Percentiles rank a stretch among this genome's conserved stretches.
Conservation (phyloP, 2,113 vertebrate genomes). For the Chaetodon auriga region DNA sequence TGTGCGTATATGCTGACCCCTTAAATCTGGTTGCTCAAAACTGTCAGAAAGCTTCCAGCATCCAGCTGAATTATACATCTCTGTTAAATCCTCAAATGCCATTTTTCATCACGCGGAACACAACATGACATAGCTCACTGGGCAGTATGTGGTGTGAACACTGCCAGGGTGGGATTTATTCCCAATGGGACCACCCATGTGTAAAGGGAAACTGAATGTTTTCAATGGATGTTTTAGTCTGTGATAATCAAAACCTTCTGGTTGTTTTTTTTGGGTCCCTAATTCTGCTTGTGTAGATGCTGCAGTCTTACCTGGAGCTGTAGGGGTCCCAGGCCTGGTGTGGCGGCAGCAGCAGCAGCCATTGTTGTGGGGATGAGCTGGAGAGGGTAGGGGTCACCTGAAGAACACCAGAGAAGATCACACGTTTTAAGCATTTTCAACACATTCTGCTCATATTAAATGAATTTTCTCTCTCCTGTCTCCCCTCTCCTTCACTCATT, state of each 20-base stretch:
- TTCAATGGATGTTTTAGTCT: background rate
- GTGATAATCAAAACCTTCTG: background rate
- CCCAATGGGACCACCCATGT: constrained; percentile 10
- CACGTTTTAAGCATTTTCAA: background rate
- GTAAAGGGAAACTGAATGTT: constrained; percentile 12
- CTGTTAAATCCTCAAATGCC: background rate
- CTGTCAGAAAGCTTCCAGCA: background rate
- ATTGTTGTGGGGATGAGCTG: constrained; percentile 99
- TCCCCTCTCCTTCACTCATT: background rate
- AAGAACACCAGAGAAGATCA: constrained; percentile 62
- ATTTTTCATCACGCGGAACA: background rate
- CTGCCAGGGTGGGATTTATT: constrained; percentile 31
- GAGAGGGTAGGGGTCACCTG: constrained; percentile 98
- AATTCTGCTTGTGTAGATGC: background rate
- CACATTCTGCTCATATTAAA: background rate
- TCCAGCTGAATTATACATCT: background rate
- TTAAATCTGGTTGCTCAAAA: background rate
- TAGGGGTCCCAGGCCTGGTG: constrained; percentile 93
- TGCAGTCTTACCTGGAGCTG: constrained; percentile 94
- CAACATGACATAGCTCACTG: constrained; percentile 22
- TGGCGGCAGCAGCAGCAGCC: constrained; percentile 95
- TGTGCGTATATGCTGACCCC: background rate
- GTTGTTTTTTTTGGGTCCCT: background rate
- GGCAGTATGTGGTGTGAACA: constrained; percentile 38
- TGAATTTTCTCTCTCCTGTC: background rate